Conservation (phyloP, 2,888 invertebrate genomes). For the Apodemia zela region DNA sequence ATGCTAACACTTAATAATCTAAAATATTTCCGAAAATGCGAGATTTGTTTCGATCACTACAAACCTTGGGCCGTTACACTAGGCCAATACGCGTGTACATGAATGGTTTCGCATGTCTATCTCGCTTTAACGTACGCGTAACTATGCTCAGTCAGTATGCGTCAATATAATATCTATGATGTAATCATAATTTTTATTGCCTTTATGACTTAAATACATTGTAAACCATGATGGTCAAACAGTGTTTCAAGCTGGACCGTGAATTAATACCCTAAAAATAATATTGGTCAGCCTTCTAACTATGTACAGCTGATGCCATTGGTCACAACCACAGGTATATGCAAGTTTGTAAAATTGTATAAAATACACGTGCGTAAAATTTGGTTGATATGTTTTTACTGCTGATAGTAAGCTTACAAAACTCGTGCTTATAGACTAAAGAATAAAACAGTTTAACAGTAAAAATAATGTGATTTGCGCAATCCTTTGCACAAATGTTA, state of each 20-base stretch:
- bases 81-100: too few species aligned
- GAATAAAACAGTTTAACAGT: not conserved
- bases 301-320: slow-evolving; percentile 60
- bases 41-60: too few species aligned
- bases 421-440: not conserved
- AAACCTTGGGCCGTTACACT: too few species aligned
- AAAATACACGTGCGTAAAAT: not conserved
- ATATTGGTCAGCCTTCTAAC: slow-evolving; percentile 58
- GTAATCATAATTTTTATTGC: too few species aligned
- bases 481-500: not conserved
- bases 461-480: not conserved
- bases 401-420: not conserved
- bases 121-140: too few species aligned
- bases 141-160: too few species aligned
- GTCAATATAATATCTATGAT: too few species aligned
- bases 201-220: too few species aligned
- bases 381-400: not conserved
- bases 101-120: too few species aligned
- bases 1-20: too few species aligned
- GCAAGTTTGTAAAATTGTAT: not conserved
- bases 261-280: slow-evolving; percentile 39
- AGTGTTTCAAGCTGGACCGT: slow-evolving; percentile 26
- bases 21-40: too few species aligned
- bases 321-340: slow-evolving; percentile 37
- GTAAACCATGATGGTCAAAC: not conserved